phyloP scores from a whole-genome alignment of 2,797 vertebrate genomes.

The Fistularia tabacaria region DNA sequence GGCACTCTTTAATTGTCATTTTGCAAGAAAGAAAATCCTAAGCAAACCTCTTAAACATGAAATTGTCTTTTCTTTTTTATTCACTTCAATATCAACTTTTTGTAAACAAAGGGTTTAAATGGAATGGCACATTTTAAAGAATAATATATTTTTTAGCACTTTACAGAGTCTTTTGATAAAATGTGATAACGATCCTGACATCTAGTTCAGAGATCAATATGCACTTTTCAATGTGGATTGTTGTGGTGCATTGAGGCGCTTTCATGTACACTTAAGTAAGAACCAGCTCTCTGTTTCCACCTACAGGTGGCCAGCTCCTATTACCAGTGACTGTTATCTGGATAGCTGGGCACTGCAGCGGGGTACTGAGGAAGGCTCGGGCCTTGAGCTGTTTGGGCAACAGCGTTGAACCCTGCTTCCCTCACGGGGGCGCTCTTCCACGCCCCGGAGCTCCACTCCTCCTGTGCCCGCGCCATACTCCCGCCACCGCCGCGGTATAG shows the following conservation, averaged over 20 bases:
- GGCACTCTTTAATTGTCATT: slow-evolving; percentile 13
- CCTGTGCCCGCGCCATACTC: slow-evolving; percentile 88
- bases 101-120: slow-evolving; percentile 51
- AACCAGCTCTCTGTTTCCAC: slow-evolving; percentile 46
- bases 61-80: slow-evolving; percentile 10
- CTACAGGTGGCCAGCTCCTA: slow-evolving; percentile 35
- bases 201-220: slow-evolving; percentile 9
- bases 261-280: slow-evolving; percentile 13
- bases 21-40: slow-evolving; percentile 13
- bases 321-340: slow-evolving; percentile 83
- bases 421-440: slow-evolving; percentile 85
- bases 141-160: not conserved
- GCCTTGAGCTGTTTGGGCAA: slow-evolving; percentile 74
- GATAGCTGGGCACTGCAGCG: slow-evolving; percentile 85
- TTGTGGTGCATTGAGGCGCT: slow-evolving; percentile 10
- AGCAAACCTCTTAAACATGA: slow-evolving; percentile 8
- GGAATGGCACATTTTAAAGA: slow-evolving; percentile 32
- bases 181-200: not conserved
- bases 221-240: too few relatives aligned
- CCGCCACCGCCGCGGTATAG: slow-evolving; percentile 88
- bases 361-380: slow-evolving; percentile 88
- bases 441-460: slow-evolving; percentile 85
- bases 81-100: slow-evolving; percentile 12
- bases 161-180: slow-evolving; percentile 11
- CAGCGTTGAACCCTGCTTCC: slow-evolving; percentile 82